These are phyloP conservation scores for Lutjanus campechanus DNA, from an alignment of 2,797 vertebrate genomes.

Conservation along the genomic window DNA sequence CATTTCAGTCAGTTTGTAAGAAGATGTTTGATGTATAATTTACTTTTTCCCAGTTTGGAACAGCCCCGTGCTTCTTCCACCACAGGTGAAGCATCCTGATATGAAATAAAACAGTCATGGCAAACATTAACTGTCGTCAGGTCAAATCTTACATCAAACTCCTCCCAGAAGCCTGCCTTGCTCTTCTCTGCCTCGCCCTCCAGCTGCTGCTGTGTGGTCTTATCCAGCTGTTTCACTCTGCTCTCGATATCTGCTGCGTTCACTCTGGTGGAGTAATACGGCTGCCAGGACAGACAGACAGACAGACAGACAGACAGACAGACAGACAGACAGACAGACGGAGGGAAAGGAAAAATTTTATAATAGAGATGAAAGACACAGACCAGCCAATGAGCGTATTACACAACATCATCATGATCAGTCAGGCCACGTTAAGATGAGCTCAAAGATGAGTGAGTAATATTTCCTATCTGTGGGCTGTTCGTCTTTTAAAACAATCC, in stretches of 20 bases:
- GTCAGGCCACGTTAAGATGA: conserved; percentile 1
- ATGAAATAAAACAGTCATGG: not conserved
- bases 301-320: not conserved
- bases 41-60: not conserved
- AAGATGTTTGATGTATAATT: not conserved
- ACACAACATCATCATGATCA: not conserved
- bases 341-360: conserved; percentile 9
- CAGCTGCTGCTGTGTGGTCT: conserved; percentile 80
- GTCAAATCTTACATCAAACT: conserved; percentile 92
- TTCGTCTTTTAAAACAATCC: not conserved
- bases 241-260: conserved; percentile 95
- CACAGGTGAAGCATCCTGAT: not conserved
- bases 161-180: conserved; percentile 99
- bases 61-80: not conserved
- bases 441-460: conserved; percentile 48
- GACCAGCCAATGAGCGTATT: not conserved
- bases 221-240: conserved; percentile 92
- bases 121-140: not conserved
- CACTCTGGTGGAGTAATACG: conserved; percentile 93
- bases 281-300: conserved; percentile 79
- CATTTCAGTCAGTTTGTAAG: conserved; percentile 3
- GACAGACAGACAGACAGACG: not conserved
- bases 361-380: conserved; percentile 38
- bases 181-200: conserved; percentile 80
- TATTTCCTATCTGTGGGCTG: conserved; percentile 49